These are phyloP conservation scores for Epistrophella euchroma DNA, from an alignment of 2,888 invertebrate species.

Conservation along the genomic window DNA sequence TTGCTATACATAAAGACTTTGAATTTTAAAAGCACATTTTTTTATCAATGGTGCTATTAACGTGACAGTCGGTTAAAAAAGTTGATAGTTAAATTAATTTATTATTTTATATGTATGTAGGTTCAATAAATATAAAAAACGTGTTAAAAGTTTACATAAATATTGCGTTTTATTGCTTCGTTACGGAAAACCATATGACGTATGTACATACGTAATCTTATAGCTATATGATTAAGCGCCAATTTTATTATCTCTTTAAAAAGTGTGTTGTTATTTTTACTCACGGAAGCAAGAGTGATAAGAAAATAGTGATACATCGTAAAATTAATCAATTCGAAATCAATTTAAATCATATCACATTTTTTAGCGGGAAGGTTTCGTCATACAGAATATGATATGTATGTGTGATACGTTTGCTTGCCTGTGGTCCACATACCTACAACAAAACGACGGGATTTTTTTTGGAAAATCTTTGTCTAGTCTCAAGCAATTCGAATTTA, in stretches of 20 bases:
- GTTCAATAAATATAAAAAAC: neutral
- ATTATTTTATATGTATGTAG: neutral
- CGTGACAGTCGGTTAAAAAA: neutral
- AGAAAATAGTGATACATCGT: constrained; percentile 13
- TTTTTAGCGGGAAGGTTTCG: too few relatives aligned
- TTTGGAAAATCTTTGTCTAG: too few relatives aligned
- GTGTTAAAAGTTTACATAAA: neutral
- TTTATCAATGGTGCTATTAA: constrained; percentile 3
- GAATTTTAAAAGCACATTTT: neutral
- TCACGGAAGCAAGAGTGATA: constrained; percentile 32
- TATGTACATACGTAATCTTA: too few relatives aligned
- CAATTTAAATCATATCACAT: neutral
- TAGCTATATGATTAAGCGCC: neutral
- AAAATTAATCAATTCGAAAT: neutral
- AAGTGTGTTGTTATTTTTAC: neutral
- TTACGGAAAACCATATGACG: neutral
- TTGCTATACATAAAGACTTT: neutral
- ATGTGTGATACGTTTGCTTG: too few relatives aligned
- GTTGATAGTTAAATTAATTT: neutral
- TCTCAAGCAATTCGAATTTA: too few relatives aligned
- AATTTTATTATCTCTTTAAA: neutral
- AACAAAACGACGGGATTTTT: too few relatives aligned
- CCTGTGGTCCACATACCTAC: too few relatives aligned
- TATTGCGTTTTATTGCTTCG: neutral
- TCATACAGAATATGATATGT: too few relatives aligned